Percentiles rank a stretch among this genome's conserved stretches.
Conservation (phyloP, 2,113 vertebrate species). For the Oxyruncus cristatus region DNA sequence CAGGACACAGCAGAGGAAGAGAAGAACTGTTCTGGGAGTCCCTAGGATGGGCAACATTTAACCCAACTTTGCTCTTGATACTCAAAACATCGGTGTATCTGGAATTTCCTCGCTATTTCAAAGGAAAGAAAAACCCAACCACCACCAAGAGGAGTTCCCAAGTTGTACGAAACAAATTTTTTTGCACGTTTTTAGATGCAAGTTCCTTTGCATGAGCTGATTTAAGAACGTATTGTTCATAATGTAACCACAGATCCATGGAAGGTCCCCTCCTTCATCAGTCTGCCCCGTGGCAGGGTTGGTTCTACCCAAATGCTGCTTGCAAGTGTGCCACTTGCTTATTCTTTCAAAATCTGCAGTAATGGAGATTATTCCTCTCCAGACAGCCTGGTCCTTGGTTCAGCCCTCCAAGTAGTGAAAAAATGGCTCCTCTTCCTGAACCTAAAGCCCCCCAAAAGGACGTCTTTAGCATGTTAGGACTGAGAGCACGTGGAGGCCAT, state of each 20-base stretch:
- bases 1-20: neutral
- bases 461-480: neutral
- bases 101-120: neutral
- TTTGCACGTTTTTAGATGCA: neutral
- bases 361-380: neutral
- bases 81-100: neutral
- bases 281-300: neutral
- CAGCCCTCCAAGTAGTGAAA: neutral
- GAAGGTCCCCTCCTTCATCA: neutral
- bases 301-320: neutral
- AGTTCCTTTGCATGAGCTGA: neutral
- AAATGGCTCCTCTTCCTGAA: neutral
- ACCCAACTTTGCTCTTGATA: neutral
- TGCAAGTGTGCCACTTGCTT: neutral
- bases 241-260: neutral
- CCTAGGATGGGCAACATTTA: neutral
- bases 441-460: neutral
- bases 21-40: neutral
- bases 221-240: neutral
- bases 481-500: neutral
- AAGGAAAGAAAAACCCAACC: rapidly evolving
- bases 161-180: neutral
- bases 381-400: neutral
- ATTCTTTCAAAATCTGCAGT: neutral
- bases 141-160: neutral